Evolutionary conservation across 2,888 invertebrate genomes (phyloP).

Genomic region (Drosophila ustulata): DNA sequence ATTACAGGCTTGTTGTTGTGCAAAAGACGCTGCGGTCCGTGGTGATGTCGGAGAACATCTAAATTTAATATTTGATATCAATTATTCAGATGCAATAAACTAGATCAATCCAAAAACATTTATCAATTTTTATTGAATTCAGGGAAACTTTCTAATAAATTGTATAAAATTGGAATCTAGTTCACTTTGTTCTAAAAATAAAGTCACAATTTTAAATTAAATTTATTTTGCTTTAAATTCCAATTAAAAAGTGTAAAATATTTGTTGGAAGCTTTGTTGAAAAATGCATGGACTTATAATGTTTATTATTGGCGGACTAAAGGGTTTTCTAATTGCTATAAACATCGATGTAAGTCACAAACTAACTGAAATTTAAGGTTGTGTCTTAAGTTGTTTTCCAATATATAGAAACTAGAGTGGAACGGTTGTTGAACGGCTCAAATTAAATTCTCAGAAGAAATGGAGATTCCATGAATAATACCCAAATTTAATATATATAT

Average conservation of each 20-base stretch:
- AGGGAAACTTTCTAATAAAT: no score
- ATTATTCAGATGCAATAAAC: no score
- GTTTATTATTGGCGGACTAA: slow-evolving; percentile 18
- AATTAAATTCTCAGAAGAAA: no score
- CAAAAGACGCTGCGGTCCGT: slow-evolving; percentile 36
- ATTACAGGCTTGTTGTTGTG: slow-evolving; percentile 43
- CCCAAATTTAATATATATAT: no score
- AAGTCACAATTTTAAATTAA: no score
- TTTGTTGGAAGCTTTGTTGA: neutral
- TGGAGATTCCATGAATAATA: no score
- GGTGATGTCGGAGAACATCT: neutral
- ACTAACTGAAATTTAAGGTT: neutral
- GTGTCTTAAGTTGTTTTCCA: neutral
- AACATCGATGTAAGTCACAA: slow-evolving; percentile 10
- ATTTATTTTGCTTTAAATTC: neutral
- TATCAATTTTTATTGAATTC: no score
- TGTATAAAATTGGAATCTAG: neutral
- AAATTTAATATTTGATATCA: neutral
- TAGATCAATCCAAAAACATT: no score
- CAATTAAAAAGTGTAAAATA: neutral
- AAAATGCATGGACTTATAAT: neutral
- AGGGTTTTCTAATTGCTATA: slow-evolving; percentile 14
- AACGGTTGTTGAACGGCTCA: no score
- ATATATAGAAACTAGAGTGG: no score
- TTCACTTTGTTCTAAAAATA: neutral